Conservation (phyloP, 2,797 vertebrate genomes). For the Vultur gryphus region DNA sequence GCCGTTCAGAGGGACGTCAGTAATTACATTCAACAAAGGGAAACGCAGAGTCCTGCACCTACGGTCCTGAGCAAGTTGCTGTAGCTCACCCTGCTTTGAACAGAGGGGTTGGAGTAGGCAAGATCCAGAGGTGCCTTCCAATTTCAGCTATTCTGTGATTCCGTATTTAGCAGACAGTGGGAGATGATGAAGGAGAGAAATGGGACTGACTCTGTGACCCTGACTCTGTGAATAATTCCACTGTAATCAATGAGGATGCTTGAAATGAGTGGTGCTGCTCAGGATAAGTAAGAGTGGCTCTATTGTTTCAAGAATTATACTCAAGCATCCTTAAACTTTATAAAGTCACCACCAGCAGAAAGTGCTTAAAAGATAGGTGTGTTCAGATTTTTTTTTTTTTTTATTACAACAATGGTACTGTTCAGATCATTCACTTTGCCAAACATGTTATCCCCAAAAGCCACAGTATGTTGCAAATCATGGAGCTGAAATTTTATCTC, state of each 20-base stretch:
- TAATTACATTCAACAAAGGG: neutral
- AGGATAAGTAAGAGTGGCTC: neutral
- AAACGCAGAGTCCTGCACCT: neutral
- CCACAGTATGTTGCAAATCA: neutral
- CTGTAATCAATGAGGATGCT: neutral
- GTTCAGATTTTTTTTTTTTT: neutral
- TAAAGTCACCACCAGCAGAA: neutral
- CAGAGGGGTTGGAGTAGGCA: neutral
- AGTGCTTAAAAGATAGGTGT: neutral
- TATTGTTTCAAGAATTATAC: neutral
- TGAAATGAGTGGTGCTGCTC: neutral
- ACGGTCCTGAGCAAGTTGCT: neutral
- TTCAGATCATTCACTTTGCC: neutral
- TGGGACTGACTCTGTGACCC: neutral
- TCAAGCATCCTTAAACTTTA: neutral
- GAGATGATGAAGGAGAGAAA: neutral
- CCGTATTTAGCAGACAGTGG: neutral
- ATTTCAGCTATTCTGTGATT: neutral
- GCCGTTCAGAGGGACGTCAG: neutral
- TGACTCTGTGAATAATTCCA: neutral
- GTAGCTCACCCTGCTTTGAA: neutral
- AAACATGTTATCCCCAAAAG: neutral
- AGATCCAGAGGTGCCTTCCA: neutral
- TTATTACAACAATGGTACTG: neutral
- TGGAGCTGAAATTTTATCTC: neutral